Evolutionary conservation across 2,797 vertebrate species (phyloP), one percentile per base, ranked within the genome.

Genomic region (Psittacula echo): DNA sequence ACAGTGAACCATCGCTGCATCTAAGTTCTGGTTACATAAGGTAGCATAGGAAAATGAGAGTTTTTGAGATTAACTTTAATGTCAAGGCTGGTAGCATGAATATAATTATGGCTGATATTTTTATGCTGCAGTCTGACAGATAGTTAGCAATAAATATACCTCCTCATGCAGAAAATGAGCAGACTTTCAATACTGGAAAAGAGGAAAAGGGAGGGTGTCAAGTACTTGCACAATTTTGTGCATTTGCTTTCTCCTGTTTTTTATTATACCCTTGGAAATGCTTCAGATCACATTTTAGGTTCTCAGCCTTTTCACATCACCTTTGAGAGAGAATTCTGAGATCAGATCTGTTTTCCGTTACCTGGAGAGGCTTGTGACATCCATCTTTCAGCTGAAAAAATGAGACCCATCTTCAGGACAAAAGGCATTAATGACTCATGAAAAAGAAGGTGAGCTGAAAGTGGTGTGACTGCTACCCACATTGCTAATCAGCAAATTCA

Each of bases 91-190:
- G 90, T 96, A 94, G 74, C 67, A 65, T 51, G 91, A 97, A 82
- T 73, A 58, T 92, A 95, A 96, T 97, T 95, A 94, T 45, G 89
- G 85, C 85, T 96, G 97, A 94, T 95, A 95, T 91, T 97, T 98
- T 95, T 95, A 81, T 95, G 94, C 94, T 90, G 66, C 54, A 88
- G 79, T 74, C 92, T 96, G 95, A 96, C 93, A 95, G 93, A 87
- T 48, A 96, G 90, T 92, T 94, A 95, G 66, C 71, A 94, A 90
- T 90, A 93, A 92, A 93, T 72, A 90, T 50, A 92, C 47, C 64
- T 68, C 68, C 90, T 97, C 58, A 17, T 70, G 61, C 71, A 96
- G 92, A 97, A 94, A 96, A 94, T 54, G 60, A 93, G 66, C 70
- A 94, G 76, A 66, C 50, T 91, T 91, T 95, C 85, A 75, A 47